Evolutionary conservation across 2,113 vertebrate genomes (phyloP), one percentile per base, ranked within the genome.

Genomic region (Marmota monax): DNA sequence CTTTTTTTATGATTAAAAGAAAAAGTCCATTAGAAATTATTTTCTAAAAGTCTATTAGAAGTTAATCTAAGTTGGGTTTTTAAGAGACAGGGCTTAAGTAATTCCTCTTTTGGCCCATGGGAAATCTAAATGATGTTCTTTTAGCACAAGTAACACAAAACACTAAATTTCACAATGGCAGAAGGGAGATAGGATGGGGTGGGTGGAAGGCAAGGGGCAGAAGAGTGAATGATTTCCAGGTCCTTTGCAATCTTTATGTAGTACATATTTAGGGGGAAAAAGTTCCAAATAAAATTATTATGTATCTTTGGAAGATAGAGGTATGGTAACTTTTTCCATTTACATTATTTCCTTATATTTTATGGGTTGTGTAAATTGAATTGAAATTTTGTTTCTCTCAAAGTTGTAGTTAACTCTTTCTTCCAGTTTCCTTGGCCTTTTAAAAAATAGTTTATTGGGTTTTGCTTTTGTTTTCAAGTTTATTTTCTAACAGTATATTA

Each of bases 401-500:
- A 85, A 53, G 6, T 87, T 80, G 32, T 67, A 76, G 67, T 90
- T 79, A 7, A 37, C 69, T 96, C 27, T 78, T 79, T 96, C 27
- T 78, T 79, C 56, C 83, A 90, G 80, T 74, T 6, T 72, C 29
- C n/a, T 83, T 87, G 25, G 20, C 32, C 0, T 74, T 69, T 27
- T 27, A 25, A 63, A 63, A 63, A 25, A 63, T 63, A 63, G 9
- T 63, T 63, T 72, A 29, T 77, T 32, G 3, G 5, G 8, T 34
- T 80, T 94, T 92, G 37, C 27, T 92, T 96, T 23, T 56, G 39
- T 90, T 84, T 87, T 79, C 32, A 45, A 84, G 39, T 37, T 61
- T 76, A 20, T 56, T 76, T 85, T 92, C 45, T 23, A 82, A 82
- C 4, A 63, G 10, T 10, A 1, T 69, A 79, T 80, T 85, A 70